Percentiles rank a stretch among this genome's conserved stretches.
Conservation (phyloP, 2,888 invertebrate genomes). For the Diplazon laetatorius region DNA sequence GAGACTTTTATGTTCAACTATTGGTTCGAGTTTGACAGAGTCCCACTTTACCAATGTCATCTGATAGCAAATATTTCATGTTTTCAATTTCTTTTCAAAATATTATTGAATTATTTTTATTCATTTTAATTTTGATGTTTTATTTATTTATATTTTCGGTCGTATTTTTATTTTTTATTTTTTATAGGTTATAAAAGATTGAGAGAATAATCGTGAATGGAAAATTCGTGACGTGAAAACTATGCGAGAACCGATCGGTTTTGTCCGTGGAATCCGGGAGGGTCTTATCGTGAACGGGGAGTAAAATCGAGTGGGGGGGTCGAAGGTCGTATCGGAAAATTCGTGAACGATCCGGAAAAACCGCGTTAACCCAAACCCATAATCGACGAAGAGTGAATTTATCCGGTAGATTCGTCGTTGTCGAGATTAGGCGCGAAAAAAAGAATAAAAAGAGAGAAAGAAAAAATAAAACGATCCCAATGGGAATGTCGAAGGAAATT, state of each 20-base stretch:
- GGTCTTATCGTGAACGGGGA: slow-evolving; percentile 38
- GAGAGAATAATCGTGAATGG: no score
- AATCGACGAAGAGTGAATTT: slow-evolving; percentile 62
- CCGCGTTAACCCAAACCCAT: slow-evolving; percentile 37
- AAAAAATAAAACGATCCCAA: slow-evolving; percentile 70
- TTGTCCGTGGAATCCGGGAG: slow-evolving; percentile 3
- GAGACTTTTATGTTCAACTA: no score
- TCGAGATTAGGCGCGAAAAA: slow-evolving; percentile 74
- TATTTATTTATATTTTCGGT: neutral
- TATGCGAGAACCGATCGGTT: slow-evolving; percentile 16
- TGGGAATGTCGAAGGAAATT: slow-evolving; percentile 66
- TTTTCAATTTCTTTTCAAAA: no score
- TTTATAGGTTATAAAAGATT: no score
- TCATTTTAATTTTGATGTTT: no score
- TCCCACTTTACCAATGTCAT: no score
- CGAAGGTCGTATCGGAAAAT: slow-evolving; percentile 50
- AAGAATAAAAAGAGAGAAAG: no score
- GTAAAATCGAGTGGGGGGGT: slow-evolving; percentile 1
- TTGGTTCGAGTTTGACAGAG: no score
- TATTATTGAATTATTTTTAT: no score
- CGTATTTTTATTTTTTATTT: neutral
- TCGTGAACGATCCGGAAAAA: slow-evolving; percentile 40
- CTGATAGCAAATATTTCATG: no score
- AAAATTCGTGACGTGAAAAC: slow-evolving; percentile 15
- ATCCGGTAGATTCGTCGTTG: slow-evolving; percentile 66